These are phyloP conservation scores for Macropodus opercularis DNA, from an alignment of 2,797 vertebrate genomes.

Conservation along the genomic window DNA sequence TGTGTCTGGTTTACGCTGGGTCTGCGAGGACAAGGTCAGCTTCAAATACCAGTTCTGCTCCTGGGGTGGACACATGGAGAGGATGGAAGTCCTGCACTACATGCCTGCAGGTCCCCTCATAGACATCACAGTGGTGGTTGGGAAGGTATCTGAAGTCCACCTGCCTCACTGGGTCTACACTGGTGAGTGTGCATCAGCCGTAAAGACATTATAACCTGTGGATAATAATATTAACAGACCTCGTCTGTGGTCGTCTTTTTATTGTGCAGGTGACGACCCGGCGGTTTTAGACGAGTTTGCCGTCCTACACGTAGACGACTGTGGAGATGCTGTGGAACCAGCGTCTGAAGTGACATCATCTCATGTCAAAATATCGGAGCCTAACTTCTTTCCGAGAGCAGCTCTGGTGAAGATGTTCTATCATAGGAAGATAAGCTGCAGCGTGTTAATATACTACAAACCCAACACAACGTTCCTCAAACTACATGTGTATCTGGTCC, in stretches of 20 bases:
- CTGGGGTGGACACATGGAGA: conserved; percentile 22
- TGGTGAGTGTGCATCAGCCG: conserved; percentile 11
- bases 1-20: conserved; percentile 35
- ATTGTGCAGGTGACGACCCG: too few species aligned
- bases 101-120: conserved; percentile 32
- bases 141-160: conserved; percentile 14
- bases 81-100: conserved; percentile 3
- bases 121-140: conserved; percentile 29
- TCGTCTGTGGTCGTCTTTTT: too few species aligned
- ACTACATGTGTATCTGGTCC: conserved; percentile 33
- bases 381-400: neutral
- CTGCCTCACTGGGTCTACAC: conserved; percentile 44
- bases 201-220: too few species aligned
- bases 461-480: conserved; percentile 22
- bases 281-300: neutral
- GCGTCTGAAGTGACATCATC: conserved; percentile 11
- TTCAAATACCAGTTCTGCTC: conserved; percentile 30
- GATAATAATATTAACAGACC: too few species aligned
- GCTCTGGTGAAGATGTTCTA: neutral
- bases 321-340: conserved; percentile 34
- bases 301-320: conserved; percentile 23
- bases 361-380: conserved; percentile 23
- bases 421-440: conserved; percentile 5
- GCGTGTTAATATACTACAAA: conserved; percentile 29
- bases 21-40: conserved; percentile 14